A percentile compares a stretch with the other conserved stretches of the same genome.
Conservation (phyloP, 2,888 invertebrate genomes). For the Mycogona germanica region DNA sequence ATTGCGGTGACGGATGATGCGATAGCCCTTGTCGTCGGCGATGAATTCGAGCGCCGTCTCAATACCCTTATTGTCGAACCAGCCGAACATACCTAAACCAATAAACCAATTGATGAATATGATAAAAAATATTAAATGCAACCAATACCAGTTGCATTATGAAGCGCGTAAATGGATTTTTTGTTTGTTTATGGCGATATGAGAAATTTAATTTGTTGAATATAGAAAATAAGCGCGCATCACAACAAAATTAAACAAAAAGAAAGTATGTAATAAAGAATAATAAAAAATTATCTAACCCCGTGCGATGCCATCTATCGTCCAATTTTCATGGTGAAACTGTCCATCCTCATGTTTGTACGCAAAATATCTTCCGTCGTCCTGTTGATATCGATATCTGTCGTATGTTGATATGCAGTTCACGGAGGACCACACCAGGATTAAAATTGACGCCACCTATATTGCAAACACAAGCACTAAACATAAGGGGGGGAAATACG, state of each 20-base stretch:
- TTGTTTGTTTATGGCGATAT: too few species aligned
- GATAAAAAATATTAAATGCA: too few species aligned
- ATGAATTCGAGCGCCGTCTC: constrained; percentile 20
- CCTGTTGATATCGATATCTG: constrained; percentile 11
- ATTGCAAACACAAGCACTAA: too few species aligned
- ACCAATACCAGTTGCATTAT: too few species aligned
- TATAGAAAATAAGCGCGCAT: too few species aligned
- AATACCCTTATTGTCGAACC: constrained; percentile 18
- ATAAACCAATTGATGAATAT: too few species aligned
- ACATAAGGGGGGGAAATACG: too few species aligned
- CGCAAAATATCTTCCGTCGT: constrained; percentile 16
- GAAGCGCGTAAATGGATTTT: too few species aligned
- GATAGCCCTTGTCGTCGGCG: constrained; percentile 19
- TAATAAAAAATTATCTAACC: too few species aligned
- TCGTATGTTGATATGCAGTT: constrained; percentile 6
- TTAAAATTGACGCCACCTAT: not conserved
- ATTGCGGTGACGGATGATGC: constrained; percentile 16
- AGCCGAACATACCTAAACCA: constrained; percentile 18
- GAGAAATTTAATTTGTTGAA: too few species aligned
- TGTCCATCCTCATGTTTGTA: constrained; percentile 20
- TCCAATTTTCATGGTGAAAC: constrained; percentile 19
- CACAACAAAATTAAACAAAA: too few species aligned
- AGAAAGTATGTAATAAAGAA: too few species aligned
- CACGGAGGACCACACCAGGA: not conserved
- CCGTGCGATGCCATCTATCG: constrained; percentile 13